Conservation (phyloP, 2,888 invertebrate species). For the Brachyptera risi region DNA sequence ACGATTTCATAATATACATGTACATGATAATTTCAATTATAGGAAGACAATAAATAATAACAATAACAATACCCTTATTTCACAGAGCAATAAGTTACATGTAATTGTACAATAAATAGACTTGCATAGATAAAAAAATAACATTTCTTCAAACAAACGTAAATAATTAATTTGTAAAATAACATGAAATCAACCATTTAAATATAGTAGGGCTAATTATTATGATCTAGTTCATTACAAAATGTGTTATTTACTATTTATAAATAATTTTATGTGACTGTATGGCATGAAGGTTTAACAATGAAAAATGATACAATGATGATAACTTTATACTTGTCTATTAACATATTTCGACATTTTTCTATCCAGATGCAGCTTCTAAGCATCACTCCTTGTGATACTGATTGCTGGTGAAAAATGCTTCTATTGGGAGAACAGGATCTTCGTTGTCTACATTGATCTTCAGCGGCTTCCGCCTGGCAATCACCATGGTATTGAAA, state of each 20-base stretch:
- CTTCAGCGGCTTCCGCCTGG: slow-evolving; percentile 4
- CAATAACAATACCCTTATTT: too few species aligned
- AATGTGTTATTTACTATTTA: too few species aligned
- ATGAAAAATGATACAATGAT: not conserved
- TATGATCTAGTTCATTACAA: too few species aligned
- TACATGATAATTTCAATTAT: too few species aligned
- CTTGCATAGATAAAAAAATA: too few species aligned
- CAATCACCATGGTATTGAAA: slow-evolving; percentile 24
- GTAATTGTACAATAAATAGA: too few species aligned
- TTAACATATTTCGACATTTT: not conserved
- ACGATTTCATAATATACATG: too few species aligned
- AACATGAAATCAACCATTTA: not conserved
- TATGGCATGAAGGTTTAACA: not conserved
- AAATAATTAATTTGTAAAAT: too few species aligned
- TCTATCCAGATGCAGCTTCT: not conserved
- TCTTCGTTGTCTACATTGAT: slow-evolving; percentile 69
- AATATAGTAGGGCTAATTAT: too few species aligned
- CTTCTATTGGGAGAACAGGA: slow-evolving; percentile 74
- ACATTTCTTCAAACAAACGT: too few species aligned
- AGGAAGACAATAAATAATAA: too few species aligned
- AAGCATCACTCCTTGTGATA: slow-evolving; percentile 41
- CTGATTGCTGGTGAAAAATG: slow-evolving; percentile 68
- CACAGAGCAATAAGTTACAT: too few species aligned
- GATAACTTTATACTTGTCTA: not conserved
- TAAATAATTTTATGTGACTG: not conserved